phyloP scores from a whole-genome alignment of 2,797 vertebrate species.

The Cyprinella venusta region DNA sequence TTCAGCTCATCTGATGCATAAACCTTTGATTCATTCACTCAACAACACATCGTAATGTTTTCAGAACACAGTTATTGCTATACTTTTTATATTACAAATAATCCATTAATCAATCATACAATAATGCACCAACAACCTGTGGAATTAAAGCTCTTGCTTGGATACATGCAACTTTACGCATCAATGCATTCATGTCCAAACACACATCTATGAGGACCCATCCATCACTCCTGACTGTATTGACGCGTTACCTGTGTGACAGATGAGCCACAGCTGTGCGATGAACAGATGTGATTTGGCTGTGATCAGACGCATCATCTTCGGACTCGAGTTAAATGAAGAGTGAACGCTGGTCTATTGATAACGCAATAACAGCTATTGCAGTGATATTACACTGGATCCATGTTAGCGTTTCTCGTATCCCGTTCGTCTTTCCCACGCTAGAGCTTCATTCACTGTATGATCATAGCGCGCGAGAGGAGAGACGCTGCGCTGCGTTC shows the following conservation, averaged over 20 bases:
- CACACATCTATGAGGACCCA: background rate
- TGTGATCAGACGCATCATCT: constrained; percentile 76
- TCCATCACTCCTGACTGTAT: background rate
- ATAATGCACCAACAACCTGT: background rate
- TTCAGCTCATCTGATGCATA: background rate
- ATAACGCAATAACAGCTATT: constrained; percentile 40
- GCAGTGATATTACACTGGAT: constrained; percentile 68
- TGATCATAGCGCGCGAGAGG: constrained; percentile 32
- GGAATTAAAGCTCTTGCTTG: background rate
- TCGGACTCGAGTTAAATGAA: constrained; percentile 19
- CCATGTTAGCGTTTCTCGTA: constrained; percentile 54
- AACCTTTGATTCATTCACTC: background rate
- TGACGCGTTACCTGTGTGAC: constrained; percentile 84
- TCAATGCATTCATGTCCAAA: background rate
- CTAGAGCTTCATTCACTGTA: constrained; percentile 46
- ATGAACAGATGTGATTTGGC: constrained; percentile 71
- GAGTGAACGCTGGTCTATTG: constrained; percentile 15
- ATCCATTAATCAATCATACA: background rate
- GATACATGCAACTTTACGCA: constrained; percentile 17
- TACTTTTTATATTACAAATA: background rate
- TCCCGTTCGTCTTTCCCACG: constrained; percentile 48
- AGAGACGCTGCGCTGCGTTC: constrained; percentile 56
- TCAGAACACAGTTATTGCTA: background rate
- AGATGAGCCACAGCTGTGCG: constrained; percentile 81
- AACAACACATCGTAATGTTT: background rate